Evolutionary conservation across 2,797 vertebrate species (phyloP).

Genomic region (Diplodus puntazzo): DNA sequence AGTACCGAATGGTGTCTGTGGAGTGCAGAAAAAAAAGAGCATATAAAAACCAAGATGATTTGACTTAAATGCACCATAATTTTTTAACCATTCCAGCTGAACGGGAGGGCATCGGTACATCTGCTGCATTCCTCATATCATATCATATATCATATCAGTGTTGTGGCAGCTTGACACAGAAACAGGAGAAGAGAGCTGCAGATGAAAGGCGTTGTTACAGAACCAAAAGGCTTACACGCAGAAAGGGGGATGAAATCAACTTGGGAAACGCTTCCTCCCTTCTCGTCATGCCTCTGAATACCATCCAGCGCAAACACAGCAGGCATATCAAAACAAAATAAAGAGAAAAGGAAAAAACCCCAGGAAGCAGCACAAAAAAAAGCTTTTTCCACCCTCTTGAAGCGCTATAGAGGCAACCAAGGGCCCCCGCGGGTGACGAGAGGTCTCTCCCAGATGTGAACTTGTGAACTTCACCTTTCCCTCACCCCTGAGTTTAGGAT

Average conservation of each 20-base stretch:
- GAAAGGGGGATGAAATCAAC: not conserved
- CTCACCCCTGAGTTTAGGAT: constrained; percentile 42
- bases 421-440: constrained; percentile 39
- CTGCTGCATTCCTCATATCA: not conserved
- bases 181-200: not conserved
- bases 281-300: not conserved
- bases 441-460: constrained; percentile 23
- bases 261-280: not conserved
- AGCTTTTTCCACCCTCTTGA: not conserved
- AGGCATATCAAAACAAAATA: constrained; percentile 22
- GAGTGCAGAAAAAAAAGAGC: not conserved
- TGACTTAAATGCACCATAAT: not conserved
- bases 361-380: constrained; percentile 3
- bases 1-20: not conserved
- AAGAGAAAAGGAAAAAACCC: not conserved
- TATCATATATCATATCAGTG: too few relatives aligned
- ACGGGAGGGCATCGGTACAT: not conserved
- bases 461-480: constrained; percentile 32
- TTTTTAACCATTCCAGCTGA: too few relatives aligned
- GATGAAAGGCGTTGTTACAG: constrained; percentile 12
- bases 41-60: not conserved
- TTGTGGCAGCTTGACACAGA: constrained; percentile 12
- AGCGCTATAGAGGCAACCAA: constrained; percentile 21
- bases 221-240: constrained; percentile 1
- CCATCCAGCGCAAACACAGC: constrained; percentile 10